Percentiles rank a stretch among this genome's conserved stretches.
These are phyloP conservation scores for Yponomeuta sedellus DNA, from an alignment of 2,888 invertebrate genomes.

Conservation along the genomic window DNA sequence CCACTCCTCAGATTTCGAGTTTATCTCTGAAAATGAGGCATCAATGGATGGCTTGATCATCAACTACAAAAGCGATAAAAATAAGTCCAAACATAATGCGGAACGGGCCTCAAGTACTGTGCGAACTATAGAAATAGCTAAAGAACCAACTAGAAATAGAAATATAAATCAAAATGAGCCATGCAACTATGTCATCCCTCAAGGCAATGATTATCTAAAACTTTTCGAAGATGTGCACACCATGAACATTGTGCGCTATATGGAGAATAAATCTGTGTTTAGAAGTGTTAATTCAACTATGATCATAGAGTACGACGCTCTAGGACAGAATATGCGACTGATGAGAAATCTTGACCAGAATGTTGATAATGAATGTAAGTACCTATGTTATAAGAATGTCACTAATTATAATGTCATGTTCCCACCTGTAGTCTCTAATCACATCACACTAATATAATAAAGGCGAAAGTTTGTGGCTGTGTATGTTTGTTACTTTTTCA, in stretches of 20 bases:
- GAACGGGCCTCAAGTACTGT: background rate
- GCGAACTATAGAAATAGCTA: background rate
- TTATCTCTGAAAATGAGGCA: conserved; percentile 54
- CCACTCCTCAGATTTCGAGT: conserved; percentile 60
- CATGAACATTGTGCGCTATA: conserved; percentile 23
- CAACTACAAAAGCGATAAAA: conserved; percentile 20
- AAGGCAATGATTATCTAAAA: conserved; percentile 37
- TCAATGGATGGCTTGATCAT: conserved; percentile 30
- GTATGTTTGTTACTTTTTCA: too few species aligned
- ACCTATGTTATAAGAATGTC: too few species aligned
- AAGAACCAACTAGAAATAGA: background rate
- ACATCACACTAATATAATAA: too few species aligned
- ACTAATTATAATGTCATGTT: too few species aligned
- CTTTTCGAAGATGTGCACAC: conserved; percentile 38
- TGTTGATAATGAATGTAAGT: conserved; percentile 43
- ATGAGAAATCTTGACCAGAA: conserved; percentile 21
- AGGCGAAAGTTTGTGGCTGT: too few species aligned
- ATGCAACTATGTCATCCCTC: conserved; percentile 34
- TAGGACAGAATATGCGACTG: conserved; percentile 37
- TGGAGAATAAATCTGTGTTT: conserved; percentile 43
- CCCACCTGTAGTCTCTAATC: too few species aligned
- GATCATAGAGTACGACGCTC: conserved; percentile 32
- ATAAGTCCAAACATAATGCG: background rate
- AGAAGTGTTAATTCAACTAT: conserved; percentile 26
- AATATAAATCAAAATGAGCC: background rate